A percentile compares a stretch with the other conserved stretches of the same genome.
Evolutionary conservation across 2,797 vertebrate genomes (phyloP).

Genomic region (Luscinia luscinia): DNA sequence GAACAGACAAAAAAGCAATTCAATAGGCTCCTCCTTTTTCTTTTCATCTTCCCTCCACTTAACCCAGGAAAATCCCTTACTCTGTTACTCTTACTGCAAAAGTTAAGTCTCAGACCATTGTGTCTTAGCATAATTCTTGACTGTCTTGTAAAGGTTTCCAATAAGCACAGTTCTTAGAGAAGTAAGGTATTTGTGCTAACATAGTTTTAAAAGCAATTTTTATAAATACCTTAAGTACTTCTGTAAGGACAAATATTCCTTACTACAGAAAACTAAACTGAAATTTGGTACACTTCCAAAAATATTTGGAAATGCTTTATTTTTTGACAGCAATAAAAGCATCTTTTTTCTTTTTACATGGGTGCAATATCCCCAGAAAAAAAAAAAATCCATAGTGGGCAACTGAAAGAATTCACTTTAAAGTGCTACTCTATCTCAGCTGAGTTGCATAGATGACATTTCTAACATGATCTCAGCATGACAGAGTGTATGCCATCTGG

Average conservation of each 20-base stretch:
- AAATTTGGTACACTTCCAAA: not conserved
- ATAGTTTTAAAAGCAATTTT: not conserved
- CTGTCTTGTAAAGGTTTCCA: not conserved
- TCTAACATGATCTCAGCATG: conserved; percentile 64
- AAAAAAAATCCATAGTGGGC: not conserved
- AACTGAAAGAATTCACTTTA: conserved; percentile 29
- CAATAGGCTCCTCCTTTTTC: not conserved
- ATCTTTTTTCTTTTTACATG: not conserved
- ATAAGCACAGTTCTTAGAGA: not conserved
- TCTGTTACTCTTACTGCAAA: not conserved
- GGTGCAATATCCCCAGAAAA: not conserved
- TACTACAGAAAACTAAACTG: not conserved
- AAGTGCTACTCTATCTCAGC: conserved; percentile 11
- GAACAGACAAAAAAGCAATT: not conserved
- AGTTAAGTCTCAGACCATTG: not conserved
- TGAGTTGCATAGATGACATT: conserved; percentile 62
- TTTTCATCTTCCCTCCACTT: not conserved
- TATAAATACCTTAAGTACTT: not conserved
- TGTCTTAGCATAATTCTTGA: not conserved
- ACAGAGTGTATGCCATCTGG: conserved; percentile 67
- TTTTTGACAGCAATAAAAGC: not conserved
- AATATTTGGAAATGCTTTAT: not conserved
- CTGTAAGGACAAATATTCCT: not conserved
- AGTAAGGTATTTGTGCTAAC: not conserved
- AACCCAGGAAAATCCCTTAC: not conserved